Evolutionary conservation across 2,797 vertebrate genomes (phyloP), one percentile per base, ranked within the genome.

Genomic region (Falco biarmicus): DNA sequence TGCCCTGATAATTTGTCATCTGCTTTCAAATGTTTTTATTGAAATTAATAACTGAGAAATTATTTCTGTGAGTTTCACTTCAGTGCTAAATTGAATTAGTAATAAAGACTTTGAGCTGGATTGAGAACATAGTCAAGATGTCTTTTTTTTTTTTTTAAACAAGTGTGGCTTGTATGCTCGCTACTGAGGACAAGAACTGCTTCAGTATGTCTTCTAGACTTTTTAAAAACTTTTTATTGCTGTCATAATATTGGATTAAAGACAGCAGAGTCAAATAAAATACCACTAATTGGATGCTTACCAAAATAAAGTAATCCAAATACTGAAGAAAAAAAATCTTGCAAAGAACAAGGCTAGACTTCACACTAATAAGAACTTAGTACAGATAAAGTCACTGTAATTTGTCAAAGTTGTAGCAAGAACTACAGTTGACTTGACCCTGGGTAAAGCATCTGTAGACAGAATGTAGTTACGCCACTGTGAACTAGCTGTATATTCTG

Each of bases 211-310:
- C 56, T 77, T 87, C 37, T 61, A 96, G 82, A 31, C 75, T 84
- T 93, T 95, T 95, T 69, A 22, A 22, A 75, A 66, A 14, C 6
- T 16, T 79, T 68, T 94, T 63, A 57, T 78, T 95, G 84, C 73
- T 97, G 85, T 88, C 61, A 81, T 84, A 87, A 88, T 84, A 75
- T 64, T 95, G 41, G 19, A 59, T 86, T 86, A 89, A 76, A 48
- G 59, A 73, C 47, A 73, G 25, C n/a, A 84, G 87, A 95, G 90
- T 97, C 93, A 64, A 96, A 66, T 92, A 41, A 85, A 94, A 85
- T 86, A 76, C 76, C 54, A 50, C 70, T 63, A 84, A 68, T 56
- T 77, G 60, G 32, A 94, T 96, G 82, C 74, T 82, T 47, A 43
- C 84, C 26, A 50, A 92, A 94, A 71, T 45, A 50, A 3, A 53